Percentiles rank a stretch among this genome's conserved stretches.
Evolutionary conservation across 1,140 invertebrate species (phyloP).

Genomic region (Sarcophaga peregrina): DNA sequence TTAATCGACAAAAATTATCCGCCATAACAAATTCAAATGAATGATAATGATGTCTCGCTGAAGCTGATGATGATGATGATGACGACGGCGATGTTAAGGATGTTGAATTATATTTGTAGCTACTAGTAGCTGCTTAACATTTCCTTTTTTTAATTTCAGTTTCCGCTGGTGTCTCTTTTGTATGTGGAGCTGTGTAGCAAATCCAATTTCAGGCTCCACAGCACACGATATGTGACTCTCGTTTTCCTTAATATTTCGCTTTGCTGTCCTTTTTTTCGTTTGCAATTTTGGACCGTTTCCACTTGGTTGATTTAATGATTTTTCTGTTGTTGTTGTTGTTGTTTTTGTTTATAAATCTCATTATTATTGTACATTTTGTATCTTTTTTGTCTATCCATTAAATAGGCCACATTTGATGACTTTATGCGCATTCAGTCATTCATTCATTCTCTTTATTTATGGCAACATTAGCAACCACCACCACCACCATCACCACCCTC

Average conservation of each 20-base stretch:
- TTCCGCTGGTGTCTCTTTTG: background rate
- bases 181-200: background rate
- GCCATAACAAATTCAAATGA: background rate
- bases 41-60: background rate
- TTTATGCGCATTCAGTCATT: background rate
- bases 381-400: background rate
- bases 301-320: conserved; percentile 15
- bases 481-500: too few species aligned
- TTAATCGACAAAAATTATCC: background rate
- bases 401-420: background rate
- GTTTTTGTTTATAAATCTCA: background rate
- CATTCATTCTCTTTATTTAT: background rate
- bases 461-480: background rate
- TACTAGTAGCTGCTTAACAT: background rate
- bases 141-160: background rate
- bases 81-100: too few species aligned
- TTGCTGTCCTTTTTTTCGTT: background rate
- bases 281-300: background rate
- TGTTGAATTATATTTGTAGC: too few species aligned
- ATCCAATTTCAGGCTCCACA: conserved; percentile 8
- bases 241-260: background rate
- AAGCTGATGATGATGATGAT: too few species aligned
- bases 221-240: background rate
- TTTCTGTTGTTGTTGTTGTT: background rate
- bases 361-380: background rate